A percentile compares a stretch with the other conserved stretches of the same genome.
Conservation (phyloP, 2,888 invertebrate genomes). For the Nemapogon koenigi region DNA sequence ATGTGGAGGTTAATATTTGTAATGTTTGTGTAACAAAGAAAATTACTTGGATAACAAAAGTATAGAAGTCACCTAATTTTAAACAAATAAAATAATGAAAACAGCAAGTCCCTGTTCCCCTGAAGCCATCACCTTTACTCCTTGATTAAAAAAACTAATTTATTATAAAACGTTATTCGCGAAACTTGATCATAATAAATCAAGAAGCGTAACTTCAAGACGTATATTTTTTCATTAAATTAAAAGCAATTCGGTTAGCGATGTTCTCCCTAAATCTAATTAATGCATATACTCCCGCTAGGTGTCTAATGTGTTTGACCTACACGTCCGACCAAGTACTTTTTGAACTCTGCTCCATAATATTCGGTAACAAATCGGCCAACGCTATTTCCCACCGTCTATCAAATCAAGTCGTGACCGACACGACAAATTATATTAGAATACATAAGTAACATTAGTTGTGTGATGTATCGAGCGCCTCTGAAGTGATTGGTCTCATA, state of each 20-base stretch:
- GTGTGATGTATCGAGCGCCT: constrained; percentile 49
- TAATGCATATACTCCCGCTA: constrained; percentile 31
- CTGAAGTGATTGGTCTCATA: constrained; percentile 38
- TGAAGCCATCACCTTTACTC: too few species aligned
- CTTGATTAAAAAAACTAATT: too few species aligned
- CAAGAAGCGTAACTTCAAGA: too few species aligned
- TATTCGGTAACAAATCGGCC: constrained; percentile 39
- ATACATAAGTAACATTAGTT: constrained; percentile 20
- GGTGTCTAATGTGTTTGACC: constrained; percentile 63
- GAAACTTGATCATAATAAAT: too few species aligned
- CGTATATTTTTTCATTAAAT: neutral
- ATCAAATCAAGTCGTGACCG: constrained; percentile 54
- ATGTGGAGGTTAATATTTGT: too few species aligned
- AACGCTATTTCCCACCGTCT: constrained; percentile 55
- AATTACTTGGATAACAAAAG: too few species aligned
- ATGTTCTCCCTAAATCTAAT: constrained; percentile 4
- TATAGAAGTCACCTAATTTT: too few species aligned
- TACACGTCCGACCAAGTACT: constrained; percentile 47
- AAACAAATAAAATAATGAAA: too few species aligned
- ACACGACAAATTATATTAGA: constrained; percentile 59
- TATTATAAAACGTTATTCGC: too few species aligned
- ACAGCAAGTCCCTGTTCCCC: too few species aligned
- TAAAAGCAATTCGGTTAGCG: constrained; percentile 1
- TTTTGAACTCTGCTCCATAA: constrained; percentile 55
- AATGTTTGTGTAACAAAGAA: too few species aligned